Conservation (phyloP, 2,797 vertebrate genomes). For the Poeciliopsis turneri region DNA sequence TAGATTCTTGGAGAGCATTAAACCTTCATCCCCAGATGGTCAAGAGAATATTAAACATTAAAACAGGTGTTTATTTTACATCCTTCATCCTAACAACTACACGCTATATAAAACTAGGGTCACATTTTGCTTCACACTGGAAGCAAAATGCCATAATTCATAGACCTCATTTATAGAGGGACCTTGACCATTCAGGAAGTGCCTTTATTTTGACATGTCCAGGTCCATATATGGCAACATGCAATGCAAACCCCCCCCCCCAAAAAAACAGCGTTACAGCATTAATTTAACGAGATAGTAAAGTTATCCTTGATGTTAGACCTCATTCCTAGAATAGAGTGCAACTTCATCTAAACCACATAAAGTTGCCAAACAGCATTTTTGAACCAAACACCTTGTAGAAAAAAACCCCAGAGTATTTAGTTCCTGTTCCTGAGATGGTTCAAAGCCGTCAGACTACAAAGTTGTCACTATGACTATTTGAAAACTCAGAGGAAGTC, state of each 20-base stretch:
- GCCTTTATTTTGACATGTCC: not conserved
- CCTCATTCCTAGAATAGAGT: not conserved
- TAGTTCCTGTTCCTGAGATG: constrained; percentile 1
- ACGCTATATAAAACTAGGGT: not conserved
- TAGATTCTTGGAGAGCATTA: not conserved
- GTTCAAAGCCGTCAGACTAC: constrained; percentile 33
- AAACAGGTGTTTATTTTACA: not conserved
- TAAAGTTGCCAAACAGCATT: constrained; percentile 17
- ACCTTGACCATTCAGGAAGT: not conserved
- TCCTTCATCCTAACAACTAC: not conserved
- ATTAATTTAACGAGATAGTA: not conserved
- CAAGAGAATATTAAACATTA: not conserved
- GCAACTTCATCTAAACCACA: constrained; percentile 37
- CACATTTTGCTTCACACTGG: not conserved
- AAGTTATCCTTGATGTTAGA: not conserved
- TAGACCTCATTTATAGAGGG: not conserved
- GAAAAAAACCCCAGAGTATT: constrained; percentile 9
- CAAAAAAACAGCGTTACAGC: not conserved
- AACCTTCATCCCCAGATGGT: not conserved
- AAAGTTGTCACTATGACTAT: constrained; percentile 50
- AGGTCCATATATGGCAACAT: not conserved
- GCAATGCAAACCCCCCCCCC: too few relatives aligned
- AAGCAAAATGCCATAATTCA: not conserved
- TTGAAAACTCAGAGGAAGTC: constrained; percentile 35
- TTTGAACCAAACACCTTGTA: constrained; percentile 25